These are phyloP conservation scores for Lordiphosa andalusiaca DNA, from an alignment of 2,888 invertebrate genomes.

Conservation along the genomic window DNA sequence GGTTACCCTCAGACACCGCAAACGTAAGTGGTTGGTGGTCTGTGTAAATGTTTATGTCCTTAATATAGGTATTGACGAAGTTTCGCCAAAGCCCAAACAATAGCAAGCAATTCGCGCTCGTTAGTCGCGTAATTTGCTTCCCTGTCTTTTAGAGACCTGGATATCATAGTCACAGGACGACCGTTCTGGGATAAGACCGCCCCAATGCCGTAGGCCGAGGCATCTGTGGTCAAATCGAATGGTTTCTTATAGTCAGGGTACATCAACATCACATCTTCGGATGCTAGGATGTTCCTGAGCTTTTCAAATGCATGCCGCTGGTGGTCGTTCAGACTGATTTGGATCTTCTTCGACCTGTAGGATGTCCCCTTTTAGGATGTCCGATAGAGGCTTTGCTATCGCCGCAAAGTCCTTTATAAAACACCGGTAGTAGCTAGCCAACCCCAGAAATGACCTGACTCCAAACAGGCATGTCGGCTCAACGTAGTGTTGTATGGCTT, in stretches of 20 bases:
- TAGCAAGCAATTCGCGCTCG: too few species aligned
- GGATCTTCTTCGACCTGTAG: too few species aligned
- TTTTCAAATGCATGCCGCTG: background rate
- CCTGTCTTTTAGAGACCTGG: background rate
- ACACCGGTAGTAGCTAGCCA: background rate
- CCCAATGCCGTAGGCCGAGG: too few species aligned
- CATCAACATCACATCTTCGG: conserved; percentile 1
- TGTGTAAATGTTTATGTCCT: too few species aligned
- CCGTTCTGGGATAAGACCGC: background rate
- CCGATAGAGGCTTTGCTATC: too few species aligned
- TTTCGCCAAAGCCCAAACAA: too few species aligned
- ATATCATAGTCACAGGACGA: background rate
- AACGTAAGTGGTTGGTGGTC: too few species aligned
- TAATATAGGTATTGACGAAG: too few species aligned
- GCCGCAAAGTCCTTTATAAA: too few species aligned
- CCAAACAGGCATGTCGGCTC: background rate
- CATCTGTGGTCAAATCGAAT: background rate
- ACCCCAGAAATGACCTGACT: background rate
- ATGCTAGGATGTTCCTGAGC: background rate
- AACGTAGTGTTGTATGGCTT: conserved; percentile 1
- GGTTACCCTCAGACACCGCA: too few species aligned
- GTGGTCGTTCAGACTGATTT: background rate
- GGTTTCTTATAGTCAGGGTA: conserved; percentile 1
- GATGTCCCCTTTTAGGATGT: too few species aligned
- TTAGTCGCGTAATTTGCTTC: too few species aligned